Conservation (phyloP, 2,113 vertebrate species). For the Oncorhynchus clarkii region DNA sequence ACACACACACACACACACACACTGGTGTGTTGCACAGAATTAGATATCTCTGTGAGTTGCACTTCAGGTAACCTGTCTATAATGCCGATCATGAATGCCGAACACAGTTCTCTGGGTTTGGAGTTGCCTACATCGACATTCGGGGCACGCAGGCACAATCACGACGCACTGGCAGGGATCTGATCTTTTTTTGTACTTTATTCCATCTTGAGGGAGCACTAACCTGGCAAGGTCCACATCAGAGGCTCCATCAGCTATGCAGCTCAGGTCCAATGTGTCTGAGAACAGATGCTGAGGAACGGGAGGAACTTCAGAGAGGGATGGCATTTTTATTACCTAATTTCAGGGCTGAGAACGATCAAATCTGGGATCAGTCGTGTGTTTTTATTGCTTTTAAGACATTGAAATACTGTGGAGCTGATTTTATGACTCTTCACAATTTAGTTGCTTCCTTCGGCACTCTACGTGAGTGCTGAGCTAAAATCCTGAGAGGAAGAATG, state of each 20-base stretch:
- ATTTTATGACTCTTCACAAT: not conserved
- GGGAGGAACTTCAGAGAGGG: not conserved
- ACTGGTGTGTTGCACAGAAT: too few species aligned
- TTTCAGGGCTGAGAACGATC: not conserved
- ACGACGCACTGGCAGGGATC: constrained; percentile 6
- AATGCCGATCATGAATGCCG: too few species aligned
- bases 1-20: not conserved
- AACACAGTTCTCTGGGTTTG: not conserved
- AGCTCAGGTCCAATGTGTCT: not conserved
- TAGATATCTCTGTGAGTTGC: too few species aligned
- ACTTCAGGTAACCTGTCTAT: too few species aligned
- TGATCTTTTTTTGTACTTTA: not conserved
- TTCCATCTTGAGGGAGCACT: not conserved
- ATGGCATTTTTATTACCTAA: not conserved
- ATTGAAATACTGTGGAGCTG: not conserved
- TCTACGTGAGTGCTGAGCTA: not conserved
- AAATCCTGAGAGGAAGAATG: not conserved
- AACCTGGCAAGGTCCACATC: not conserved
- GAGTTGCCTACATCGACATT: not conserved
- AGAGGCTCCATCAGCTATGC: not conserved
- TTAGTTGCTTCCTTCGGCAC: not conserved
- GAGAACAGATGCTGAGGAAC: not conserved
- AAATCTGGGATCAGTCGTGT: constrained; percentile 6
- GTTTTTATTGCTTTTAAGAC: not conserved
- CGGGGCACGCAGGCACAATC: not conserved